Percentiles rank a stretch among this genome's conserved stretches.
These are phyloP conservation scores for Catharus ustulatus DNA, from an alignment of 2,797 vertebrate genomes.

Conservation along the genomic window DNA sequence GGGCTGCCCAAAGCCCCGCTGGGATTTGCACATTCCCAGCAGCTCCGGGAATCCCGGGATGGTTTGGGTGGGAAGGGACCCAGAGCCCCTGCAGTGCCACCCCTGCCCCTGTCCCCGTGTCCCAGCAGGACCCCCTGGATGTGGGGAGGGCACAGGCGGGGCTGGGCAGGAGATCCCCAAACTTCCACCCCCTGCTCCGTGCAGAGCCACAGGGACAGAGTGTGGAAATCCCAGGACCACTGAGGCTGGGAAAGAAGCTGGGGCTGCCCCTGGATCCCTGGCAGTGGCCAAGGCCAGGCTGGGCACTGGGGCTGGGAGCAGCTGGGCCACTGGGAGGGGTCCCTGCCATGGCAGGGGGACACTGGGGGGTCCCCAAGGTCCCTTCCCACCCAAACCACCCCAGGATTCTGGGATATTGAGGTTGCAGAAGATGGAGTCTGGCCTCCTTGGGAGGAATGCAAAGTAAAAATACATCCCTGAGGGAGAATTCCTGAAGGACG, in stretches of 20 bases:
- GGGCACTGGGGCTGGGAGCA: not conserved
- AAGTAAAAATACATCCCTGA: not conserved
- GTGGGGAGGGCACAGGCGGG: not conserved
- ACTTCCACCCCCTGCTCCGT: accelerated
- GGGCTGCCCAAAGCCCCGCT: not conserved
- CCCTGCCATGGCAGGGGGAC: too few relatives aligned
- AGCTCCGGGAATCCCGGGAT: not conserved
- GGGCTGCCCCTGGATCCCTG: not conserved
- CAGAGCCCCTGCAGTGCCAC: not conserved
- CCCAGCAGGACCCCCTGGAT: not conserved
- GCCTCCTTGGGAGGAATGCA: not conserved
- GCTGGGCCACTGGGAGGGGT: not conserved
- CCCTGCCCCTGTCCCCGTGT: not conserved
- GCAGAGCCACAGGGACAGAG: not conserved
- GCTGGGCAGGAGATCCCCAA: not conserved
- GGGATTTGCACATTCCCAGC: not conserved
- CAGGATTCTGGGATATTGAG: not conserved
- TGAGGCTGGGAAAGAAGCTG: not conserved
- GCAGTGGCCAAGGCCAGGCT: not conserved
- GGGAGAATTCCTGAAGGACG: not conserved
- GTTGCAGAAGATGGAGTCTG: not conserved
- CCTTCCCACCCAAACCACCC: not conserved
- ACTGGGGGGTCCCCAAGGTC: accelerated
- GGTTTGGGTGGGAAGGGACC: not conserved
- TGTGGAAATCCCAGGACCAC: too few relatives aligned